Evolutionary conservation across 2,797 vertebrate species (phyloP).

Genomic region (Notoglanidium macrostoma): DNA sequence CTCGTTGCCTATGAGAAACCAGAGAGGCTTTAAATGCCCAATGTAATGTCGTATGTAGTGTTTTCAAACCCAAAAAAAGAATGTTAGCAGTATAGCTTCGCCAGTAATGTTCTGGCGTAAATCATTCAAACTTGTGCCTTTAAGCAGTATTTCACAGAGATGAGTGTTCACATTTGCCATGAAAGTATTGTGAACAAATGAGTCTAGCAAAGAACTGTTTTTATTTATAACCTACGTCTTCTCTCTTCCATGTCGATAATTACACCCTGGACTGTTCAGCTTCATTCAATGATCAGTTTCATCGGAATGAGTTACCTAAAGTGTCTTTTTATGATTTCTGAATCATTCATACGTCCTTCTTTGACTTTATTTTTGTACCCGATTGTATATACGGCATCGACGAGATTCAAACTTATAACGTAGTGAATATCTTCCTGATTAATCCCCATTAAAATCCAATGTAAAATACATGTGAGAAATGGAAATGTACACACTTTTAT

Average conservation of each 20-base stretch:
- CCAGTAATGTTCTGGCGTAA: background rate
- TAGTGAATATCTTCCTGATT: background rate
- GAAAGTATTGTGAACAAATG: background rate
- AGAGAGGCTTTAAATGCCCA: background rate
- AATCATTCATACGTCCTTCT: background rate
- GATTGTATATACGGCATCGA: background rate
- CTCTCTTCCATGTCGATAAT: background rate
- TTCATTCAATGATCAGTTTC: background rate
- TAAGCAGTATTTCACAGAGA: background rate
- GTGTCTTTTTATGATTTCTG: background rate
- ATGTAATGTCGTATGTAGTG: background rate
- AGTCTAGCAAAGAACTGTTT: background rate
- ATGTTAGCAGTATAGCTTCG: background rate
- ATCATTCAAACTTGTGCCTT: background rate
- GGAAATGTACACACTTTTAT: background rate
- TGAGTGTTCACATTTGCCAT: background rate
- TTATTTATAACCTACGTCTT: background rate
- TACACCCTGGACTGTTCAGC: background rate
- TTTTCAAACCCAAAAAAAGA: background rate
- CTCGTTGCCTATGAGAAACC: background rate
- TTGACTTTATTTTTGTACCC: background rate
- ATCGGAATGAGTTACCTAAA: background rate
- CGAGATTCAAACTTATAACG: background rate
- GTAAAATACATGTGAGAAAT: background rate
- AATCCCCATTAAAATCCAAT: background rate